These are phyloP conservation scores for Elephas maximus DNA, from an alignment of 2,113 vertebrate genomes.

Conservation along the genomic window DNA sequence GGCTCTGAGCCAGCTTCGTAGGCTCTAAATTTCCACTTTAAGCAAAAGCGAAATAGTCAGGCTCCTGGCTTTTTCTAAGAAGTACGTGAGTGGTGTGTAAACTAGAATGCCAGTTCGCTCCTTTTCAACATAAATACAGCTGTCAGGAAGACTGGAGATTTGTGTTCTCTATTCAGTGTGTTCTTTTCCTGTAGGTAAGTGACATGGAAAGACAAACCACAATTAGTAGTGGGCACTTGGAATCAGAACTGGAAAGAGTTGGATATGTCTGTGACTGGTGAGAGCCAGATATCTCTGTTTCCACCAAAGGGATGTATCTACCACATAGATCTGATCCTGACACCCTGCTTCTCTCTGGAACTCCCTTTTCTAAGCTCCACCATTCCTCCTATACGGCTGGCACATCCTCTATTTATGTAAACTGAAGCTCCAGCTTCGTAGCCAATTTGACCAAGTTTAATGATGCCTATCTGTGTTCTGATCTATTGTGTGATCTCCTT, in stretches of 20 bases:
- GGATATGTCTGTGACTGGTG: not conserved
- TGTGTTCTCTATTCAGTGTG: not conserved
- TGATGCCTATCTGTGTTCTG: not conserved
- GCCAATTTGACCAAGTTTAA: not conserved
- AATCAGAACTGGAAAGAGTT: not conserved
- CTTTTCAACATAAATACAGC: not conserved
- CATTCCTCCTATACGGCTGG: not conserved
- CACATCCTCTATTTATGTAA: not conserved
- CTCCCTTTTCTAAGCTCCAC: not conserved
- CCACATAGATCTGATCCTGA: not conserved
- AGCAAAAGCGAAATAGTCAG: not conserved
- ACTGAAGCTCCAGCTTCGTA: not conserved
- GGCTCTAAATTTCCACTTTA: not conserved
- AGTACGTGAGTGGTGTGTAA: not conserved
- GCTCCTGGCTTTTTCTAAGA: constrained; percentile 3
- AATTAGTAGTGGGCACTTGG: not conserved
- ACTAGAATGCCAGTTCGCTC: not conserved
- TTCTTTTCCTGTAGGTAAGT: not conserved
- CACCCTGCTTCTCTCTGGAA: not conserved
- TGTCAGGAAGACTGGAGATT: not conserved
- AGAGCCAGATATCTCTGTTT: not conserved
- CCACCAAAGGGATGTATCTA: not conserved
- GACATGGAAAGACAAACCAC: not conserved
- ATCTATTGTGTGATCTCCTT: not conserved
- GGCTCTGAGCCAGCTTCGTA: not conserved